phyloP scores from a whole-genome alignment of 2,797 vertebrate genomes.

The Podarcis siculus region DNA sequence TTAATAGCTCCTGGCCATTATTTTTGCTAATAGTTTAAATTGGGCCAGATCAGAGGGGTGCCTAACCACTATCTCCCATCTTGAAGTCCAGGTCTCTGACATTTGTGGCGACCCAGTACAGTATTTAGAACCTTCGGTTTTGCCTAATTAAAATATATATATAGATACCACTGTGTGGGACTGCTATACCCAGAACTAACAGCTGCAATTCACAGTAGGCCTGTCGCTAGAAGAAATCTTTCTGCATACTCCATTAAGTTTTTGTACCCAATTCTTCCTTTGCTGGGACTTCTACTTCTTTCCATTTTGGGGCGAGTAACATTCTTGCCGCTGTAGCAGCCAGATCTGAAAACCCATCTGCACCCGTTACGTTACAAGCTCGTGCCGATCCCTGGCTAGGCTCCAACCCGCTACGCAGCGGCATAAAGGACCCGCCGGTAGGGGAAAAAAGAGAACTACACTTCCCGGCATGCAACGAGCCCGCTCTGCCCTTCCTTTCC shows the following conservation, averaged over 20 bases:
- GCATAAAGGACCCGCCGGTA: too few relatives aligned
- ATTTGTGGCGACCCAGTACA: neutral
- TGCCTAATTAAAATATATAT: neutral
- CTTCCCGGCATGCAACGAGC: neutral
- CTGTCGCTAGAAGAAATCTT: neutral
- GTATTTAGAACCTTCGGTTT: neutral
- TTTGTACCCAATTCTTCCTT: too few relatives aligned
- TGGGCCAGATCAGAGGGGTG: neutral
- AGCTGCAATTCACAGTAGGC: neutral
- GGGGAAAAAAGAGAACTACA: neutral
- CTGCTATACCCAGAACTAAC: neutral
- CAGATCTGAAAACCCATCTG: too few relatives aligned
- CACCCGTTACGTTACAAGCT: too few relatives aligned
- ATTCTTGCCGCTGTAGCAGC: too few relatives aligned
- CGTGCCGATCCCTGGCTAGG: too few relatives aligned
- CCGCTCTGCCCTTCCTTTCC: too few relatives aligned
- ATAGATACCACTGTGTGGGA: neutral
- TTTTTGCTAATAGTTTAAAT: neutral
- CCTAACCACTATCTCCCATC: neutral
- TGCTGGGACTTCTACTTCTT: too few relatives aligned
- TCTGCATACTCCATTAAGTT: too few relatives aligned
- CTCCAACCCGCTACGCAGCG: too few relatives aligned
- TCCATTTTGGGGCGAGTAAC: too few relatives aligned
- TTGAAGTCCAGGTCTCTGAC: neutral
- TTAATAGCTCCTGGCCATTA: too few relatives aligned